These are phyloP conservation scores for Odontomachus brunneus DNA, from an alignment of 1,140 invertebrate genomes.

Conservation along the genomic window DNA sequence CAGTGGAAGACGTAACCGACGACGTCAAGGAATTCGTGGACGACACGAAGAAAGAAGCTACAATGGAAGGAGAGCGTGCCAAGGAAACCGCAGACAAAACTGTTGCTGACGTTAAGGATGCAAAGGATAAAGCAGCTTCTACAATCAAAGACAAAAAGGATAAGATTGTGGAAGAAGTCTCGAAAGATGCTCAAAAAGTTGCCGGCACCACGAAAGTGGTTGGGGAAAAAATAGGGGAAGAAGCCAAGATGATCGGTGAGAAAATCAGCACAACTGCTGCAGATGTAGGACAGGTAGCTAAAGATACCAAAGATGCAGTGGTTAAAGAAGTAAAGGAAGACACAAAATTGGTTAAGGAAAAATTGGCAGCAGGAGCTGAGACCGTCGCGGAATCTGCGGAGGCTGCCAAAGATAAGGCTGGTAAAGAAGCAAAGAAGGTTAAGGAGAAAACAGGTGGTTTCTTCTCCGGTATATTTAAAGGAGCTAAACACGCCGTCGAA, in stretches of 20 bases:
- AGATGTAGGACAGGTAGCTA: background rate
- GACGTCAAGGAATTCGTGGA: slow-evolving; percentile 71
- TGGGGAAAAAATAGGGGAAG: slow-evolving; percentile 17
- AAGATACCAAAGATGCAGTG: slow-evolving; percentile 21
- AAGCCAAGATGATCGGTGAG: background rate
- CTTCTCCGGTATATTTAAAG: slow-evolving; percentile 71
- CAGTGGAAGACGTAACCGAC: slow-evolving; percentile 75
- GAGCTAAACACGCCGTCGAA: slow-evolving; percentile 71
- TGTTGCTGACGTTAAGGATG: background rate
- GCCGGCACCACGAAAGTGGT: slow-evolving; percentile 23
- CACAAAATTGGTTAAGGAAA: slow-evolving; percentile 44
- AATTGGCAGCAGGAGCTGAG: background rate
- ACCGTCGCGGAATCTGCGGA: slow-evolving; percentile 9
- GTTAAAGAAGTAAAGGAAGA: slow-evolving; percentile 56
- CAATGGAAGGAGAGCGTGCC: slow-evolving; percentile 21
- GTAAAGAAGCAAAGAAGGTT: slow-evolving; percentile 73
- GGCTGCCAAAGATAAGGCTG: slow-evolving; percentile 54
- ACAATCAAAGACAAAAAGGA: slow-evolving; percentile 60
- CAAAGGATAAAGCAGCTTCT: slow-evolving; percentile 63
- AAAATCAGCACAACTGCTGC: background rate
- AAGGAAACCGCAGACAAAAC: slow-evolving; percentile 13
- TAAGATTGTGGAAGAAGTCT: slow-evolving; percentile 43
- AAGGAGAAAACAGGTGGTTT: slow-evolving; percentile 72
- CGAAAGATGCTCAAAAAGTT: slow-evolving; percentile 38
- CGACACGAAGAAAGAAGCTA: slow-evolving; percentile 64